Evolutionary conservation across 30 jellyfish, hydroid and myxozoan genomes (phyloP).

Genomic region (Sanderia malayensis): DNA sequence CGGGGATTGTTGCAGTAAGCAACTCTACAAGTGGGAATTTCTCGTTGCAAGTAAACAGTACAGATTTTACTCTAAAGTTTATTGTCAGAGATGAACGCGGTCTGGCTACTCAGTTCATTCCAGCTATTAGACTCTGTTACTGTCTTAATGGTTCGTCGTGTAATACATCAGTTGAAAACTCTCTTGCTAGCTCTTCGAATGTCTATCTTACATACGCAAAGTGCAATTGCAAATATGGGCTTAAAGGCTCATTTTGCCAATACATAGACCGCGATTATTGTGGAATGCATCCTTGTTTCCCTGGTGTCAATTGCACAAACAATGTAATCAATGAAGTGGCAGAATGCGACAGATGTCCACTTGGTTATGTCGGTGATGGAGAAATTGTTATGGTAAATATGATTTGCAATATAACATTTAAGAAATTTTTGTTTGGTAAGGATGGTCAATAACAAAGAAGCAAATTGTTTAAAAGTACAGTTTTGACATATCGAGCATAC

Average conservation of each 20-base stretch:
- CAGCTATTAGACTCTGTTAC: slow-evolving; percentile 15
- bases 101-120: slow-evolving; percentile 16
- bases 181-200: not conserved
- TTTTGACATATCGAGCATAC: too few species aligned
- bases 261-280: slow-evolving; percentile 21
- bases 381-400: slow-evolving; percentile 54
- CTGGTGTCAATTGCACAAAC: slow-evolving; percentile 34
- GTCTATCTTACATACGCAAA: slow-evolving; percentile 9
- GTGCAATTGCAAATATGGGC: slow-evolving; percentile 27
- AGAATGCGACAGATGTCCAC: slow-evolving; percentile 52
- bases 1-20: slow-evolving; percentile 5
- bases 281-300: slow-evolving; percentile 45
- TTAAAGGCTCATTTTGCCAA: slow-evolving; percentile 49
- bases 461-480: too few species aligned
- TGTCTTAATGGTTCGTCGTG: slow-evolving; percentile 43
- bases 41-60: slow-evolving; percentile 5
- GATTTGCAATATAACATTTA: not conserved
- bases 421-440: not conserved
- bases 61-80: slow-evolving; percentile 2
- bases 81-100: slow-evolving; percentile 24
- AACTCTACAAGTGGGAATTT: slow-evolving; percentile 37
- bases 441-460: too few species aligned
- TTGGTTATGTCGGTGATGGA: slow-evolving; percentile 44
- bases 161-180: slow-evolving; percentile 11
- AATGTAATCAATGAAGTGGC: not conserved